Base-by-base conservation (phyloP, 2,797 vertebrate species). In the Pseudochaenichthys georgianus region DNA sequence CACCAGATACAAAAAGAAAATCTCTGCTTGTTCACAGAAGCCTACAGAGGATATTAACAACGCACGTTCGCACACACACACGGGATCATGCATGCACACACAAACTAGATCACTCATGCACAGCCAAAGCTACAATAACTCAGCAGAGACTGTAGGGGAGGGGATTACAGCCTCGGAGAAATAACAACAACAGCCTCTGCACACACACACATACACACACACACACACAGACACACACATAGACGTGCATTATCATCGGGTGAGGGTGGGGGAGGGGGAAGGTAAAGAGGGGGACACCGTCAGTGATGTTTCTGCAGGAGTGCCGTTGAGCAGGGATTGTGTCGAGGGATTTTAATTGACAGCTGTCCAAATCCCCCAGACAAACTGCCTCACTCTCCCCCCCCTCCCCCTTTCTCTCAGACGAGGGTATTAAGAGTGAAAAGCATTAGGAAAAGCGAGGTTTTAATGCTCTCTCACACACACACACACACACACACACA, bases 291-390 rank as follows among this genome's bases (percentile, higher is more conserved):
- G 28, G 34, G 45, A 41, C 43, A 31, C 57, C 5, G 21, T 54
- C 34, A 38, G 34, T 38, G 34, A 38, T 38, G 7, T 1, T 34
- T 60, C 62, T 66, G 53, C 77, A 65, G 67, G 70, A 77, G 76
- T 87, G 80, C 78, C 28, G 12, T 64, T 67, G 80, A 81, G 78
- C 72, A 62, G 28, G 78, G 89, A 85, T 89, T 91, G 90, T 88
- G 79, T 92, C 73, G 67, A 92, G 86, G 88, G 92, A 90, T 92
- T 92, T 90, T 92, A 93, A 94, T 91, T 92, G 93, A 94, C 92
- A 94, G 88, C 91, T 93, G 88, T 90, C 83, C 88, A 93, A 92
- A 93, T 93, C 34, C 90, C 92, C 88, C 89, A 85, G 82, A 91
- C 84, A 73, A 73, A 84, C 78, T 51, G 72, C 53, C 50, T 66